phyloP scores from a whole-genome alignment of 2,797 vertebrate species.

The Manis javanica region DNA sequence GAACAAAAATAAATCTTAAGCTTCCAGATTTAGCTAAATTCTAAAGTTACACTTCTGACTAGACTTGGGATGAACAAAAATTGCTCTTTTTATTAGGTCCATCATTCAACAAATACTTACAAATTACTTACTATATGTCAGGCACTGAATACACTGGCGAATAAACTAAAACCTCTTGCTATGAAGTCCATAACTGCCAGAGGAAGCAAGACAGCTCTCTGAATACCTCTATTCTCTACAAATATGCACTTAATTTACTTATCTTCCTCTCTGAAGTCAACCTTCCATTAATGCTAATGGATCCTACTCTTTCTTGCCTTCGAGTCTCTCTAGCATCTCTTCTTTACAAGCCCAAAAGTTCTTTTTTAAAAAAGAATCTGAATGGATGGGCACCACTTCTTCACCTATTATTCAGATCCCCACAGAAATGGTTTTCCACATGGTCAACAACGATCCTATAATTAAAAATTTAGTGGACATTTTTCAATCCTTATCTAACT shows the following conservation, averaged over 20 bases:
- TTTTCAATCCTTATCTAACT: neutral
- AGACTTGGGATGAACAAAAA: neutral
- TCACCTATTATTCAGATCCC: neutral
- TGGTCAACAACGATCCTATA: neutral
- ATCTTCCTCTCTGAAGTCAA: neutral
- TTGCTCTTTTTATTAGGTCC: neutral
- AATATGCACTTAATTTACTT: neutral
- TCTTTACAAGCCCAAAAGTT: neutral
- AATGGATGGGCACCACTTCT: neutral
- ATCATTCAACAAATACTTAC: neutral
- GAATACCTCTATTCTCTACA: neutral
- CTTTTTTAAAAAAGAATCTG: neutral
- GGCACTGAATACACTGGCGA: neutral
- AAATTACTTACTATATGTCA: neutral
- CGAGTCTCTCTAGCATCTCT: neutral
- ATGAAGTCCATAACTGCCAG: neutral
- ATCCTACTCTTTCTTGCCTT: neutral
- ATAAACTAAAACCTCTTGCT: neutral
- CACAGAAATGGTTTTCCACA: neutral
- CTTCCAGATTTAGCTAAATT: neutral
- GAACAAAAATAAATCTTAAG: slow-evolving; percentile 11
- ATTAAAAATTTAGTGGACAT: neutral
- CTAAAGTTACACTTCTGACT: neutral
- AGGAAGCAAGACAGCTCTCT: neutral
- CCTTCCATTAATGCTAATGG: neutral